Base-by-base conservation (phyloP, 2,113 vertebrate genomes). In the Solea solea region DNA sequence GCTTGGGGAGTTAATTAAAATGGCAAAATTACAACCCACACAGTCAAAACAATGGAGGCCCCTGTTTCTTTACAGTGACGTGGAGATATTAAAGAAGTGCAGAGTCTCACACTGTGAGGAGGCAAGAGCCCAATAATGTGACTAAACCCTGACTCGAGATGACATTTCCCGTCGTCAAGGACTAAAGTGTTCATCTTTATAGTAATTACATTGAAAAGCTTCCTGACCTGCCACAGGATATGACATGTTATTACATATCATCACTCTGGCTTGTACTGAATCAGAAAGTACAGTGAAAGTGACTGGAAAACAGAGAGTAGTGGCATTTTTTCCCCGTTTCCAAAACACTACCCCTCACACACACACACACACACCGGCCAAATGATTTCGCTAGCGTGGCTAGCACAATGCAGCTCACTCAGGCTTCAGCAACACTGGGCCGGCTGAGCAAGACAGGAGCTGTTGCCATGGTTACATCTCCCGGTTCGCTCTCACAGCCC, bases 401-500 rank as follows among this genome's bases (percentile, higher is more conserved):
- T 86, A 83, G 71, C 71, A 77, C 89, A 84, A 86, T 84, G 85
- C 83, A 71, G 48, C 72, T 76, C 85, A 77, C 74, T 86, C 71
- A 80, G 73, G 72, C 82, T 86, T 81, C 54, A 50, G 77, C 85
- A 87, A 58, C 69, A 69, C 68, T 66, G 88, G 89, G 74, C 79
- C 69, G 86, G 84, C 82, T 74, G 76, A 86, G 80, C 91, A 93
- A 92, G 93, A 93, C 91, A 87, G 87, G 90, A 93, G 92, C 90
- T 90, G 93, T 94, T 94, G 91, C 93, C 72, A 94, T 94, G 93
- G 93, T 86, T 89, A 94, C 94, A 52, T 86, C 87, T 90, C 89
- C 91, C 80, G 44, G 86, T 83, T 92, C 86, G n/a, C 88, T 94
- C 89, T 88, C 86, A 28, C 82, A 89, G 90, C 90, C 86, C 86